Evolutionary conservation across 2,113 vertebrate genomes (phyloP).

Genomic region (Onychostruthus taczanowskii): DNA sequence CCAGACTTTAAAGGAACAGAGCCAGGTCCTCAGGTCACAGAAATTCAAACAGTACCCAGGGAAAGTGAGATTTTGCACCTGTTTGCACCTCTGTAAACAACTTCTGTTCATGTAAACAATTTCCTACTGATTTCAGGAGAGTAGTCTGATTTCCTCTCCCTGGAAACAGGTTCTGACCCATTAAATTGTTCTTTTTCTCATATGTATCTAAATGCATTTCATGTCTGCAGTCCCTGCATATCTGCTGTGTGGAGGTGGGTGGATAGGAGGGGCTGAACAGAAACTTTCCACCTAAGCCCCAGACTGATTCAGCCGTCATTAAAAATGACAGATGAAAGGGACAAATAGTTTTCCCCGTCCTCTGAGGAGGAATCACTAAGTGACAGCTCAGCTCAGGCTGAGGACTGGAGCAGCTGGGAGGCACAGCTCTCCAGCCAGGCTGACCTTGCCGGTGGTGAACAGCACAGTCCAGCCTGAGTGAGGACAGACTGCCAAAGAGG

Average conservation of each 20-base stretch:
- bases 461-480: neutral
- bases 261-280: neutral
- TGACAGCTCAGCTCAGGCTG: neutral
- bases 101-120: conserved; percentile 6
- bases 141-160: neutral
- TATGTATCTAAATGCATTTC: neutral
- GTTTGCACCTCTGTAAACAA: neutral
- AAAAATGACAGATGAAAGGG: neutral
- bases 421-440: neutral
- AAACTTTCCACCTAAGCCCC: conserved; percentile 8
- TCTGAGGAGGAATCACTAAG: neutral
- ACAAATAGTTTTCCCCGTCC: neutral
- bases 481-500: neutral
- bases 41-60: neutral
- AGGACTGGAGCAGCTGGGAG: neutral
- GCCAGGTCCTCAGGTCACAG: neutral
- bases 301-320: neutral
- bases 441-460: neutral
- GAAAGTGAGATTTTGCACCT: neutral
- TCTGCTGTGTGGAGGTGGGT: neutral
- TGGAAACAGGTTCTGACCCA: neutral
- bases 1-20: neutral
- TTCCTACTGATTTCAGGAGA: neutral
- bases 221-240: neutral
- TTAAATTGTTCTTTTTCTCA: neutral